Conservation (phyloP, 2,113 vertebrate genomes). For the Percopsis transmontana region DNA sequence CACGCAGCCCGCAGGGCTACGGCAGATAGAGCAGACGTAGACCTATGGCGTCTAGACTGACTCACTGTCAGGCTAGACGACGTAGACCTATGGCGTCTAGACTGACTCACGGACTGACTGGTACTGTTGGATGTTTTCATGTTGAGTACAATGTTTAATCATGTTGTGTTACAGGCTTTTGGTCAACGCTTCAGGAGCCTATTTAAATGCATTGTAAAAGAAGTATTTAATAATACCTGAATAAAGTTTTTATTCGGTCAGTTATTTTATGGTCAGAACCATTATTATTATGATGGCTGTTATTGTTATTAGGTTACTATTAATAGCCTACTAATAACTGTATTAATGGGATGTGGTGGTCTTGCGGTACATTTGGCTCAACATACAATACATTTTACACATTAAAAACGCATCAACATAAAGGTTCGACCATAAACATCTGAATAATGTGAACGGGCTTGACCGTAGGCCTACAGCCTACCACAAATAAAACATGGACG, state of each 20-base stretch:
- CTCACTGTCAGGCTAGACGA: constrained; percentile 60
- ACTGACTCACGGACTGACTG: constrained; percentile 40
- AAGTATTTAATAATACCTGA: constrained; percentile 53
- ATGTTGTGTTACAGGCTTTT: constrained; percentile 7
- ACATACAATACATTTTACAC: no score
- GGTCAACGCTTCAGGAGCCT: constrained; percentile 26
- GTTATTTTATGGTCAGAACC: neutral
- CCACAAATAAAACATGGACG: no score
- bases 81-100: neutral
- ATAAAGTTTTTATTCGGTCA: neutral
- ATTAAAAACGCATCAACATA: no score
- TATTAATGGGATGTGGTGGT: neutral
- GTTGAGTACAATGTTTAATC: constrained; percentile 14
- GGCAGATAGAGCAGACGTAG: constrained; percentile 77
- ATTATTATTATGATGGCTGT: neutral
- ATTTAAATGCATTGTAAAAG: constrained; percentile 61
- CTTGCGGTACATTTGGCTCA: no score
- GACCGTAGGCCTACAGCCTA: no score
- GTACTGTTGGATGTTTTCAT: constrained; percentile 48
- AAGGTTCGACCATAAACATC: no score
- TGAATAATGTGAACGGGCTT: no score
- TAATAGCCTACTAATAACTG: neutral
- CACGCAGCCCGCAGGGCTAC: constrained; percentile 71
- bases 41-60: neutral
- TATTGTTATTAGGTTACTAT: neutral